Conservation (phyloP, 2,113 vertebrate species). For the Oxyura jamaicensis region DNA sequence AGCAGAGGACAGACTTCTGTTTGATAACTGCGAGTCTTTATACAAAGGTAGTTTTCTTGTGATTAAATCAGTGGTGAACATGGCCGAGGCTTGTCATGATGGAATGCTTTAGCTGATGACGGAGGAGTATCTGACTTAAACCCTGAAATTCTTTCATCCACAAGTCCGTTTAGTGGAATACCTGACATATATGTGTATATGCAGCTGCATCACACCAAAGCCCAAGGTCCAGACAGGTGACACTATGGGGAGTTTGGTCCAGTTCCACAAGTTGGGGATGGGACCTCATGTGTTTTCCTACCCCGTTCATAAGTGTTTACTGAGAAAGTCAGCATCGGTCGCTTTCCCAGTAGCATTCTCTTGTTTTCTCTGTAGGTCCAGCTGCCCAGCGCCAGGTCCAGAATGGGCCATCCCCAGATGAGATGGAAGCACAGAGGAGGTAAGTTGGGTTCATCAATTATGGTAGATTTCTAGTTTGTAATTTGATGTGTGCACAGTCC, state of each 20-base stretch:
- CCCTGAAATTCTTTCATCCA: neutral
- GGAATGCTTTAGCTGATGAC: neutral
- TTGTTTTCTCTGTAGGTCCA: conserved; percentile 82
- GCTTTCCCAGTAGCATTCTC: neutral
- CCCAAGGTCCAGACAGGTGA: neutral
- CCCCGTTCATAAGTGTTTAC: neutral
- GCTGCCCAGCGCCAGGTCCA: conserved; percentile 89
- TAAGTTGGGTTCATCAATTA: conserved; percentile 47
- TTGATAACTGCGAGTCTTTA: neutral
- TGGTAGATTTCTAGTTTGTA: neutral
- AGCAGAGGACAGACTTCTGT: neutral
- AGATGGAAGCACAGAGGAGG: conserved; percentile 94
- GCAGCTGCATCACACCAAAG: neutral
- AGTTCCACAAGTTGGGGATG: neutral
- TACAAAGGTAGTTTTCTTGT: neutral
- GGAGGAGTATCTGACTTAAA: neutral
- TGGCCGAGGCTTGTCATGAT: neutral
- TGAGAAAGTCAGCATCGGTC: neutral
- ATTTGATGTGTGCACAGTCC: neutral
- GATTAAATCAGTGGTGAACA: neutral
- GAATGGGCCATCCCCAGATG: conserved; percentile 94
- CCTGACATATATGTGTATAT: neutral
- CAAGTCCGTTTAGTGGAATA: neutral
- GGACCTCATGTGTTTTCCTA: neutral
- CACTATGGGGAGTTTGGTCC: neutral